Evolutionary conservation across 2,888 invertebrate species (phyloP).

Genomic region (Siphlonurus alternatus): DNA sequence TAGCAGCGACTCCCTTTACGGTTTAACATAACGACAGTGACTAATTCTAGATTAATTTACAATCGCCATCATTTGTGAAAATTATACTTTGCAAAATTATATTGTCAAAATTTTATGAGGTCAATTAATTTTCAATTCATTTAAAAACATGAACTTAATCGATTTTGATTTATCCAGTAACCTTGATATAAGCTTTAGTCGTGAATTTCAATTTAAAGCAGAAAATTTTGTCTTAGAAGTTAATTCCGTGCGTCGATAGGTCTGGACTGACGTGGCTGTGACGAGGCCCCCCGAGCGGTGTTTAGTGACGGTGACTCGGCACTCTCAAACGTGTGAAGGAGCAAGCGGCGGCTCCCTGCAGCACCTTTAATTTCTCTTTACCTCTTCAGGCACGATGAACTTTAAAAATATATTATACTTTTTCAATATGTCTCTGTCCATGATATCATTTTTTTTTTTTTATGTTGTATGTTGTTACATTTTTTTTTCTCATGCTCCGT

Average conservation of each 20-base stretch:
- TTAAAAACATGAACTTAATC: too few relatives aligned
- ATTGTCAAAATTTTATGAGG: too few relatives aligned
- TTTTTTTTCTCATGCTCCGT: not conserved
- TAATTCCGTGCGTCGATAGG: not conserved
- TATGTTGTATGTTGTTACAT: not conserved
- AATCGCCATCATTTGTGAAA: too few relatives aligned
- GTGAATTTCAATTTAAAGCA: slow-evolving; percentile 1
- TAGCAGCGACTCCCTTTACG: too few relatives aligned
- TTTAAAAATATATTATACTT: not conserved
- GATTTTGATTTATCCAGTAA: too few relatives aligned
- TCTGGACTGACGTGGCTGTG: too few relatives aligned
- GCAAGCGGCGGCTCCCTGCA: not conserved
- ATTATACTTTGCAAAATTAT: too few relatives aligned
- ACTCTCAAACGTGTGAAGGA: not conserved
- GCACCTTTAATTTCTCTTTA: not conserved
- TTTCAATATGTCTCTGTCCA: not conserved
- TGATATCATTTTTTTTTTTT: not conserved
- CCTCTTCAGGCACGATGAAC: not conserved
- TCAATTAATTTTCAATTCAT: too few relatives aligned
- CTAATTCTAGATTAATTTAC: too few relatives aligned
- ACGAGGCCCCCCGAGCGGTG: not conserved
- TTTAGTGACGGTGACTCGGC: not conserved
- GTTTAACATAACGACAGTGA: too few relatives aligned
- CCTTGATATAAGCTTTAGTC: too few relatives aligned
- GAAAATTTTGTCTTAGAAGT: not conserved